Base-by-base conservation (phyloP, 2,888 invertebrate species). In the Patella depressa region DNA sequence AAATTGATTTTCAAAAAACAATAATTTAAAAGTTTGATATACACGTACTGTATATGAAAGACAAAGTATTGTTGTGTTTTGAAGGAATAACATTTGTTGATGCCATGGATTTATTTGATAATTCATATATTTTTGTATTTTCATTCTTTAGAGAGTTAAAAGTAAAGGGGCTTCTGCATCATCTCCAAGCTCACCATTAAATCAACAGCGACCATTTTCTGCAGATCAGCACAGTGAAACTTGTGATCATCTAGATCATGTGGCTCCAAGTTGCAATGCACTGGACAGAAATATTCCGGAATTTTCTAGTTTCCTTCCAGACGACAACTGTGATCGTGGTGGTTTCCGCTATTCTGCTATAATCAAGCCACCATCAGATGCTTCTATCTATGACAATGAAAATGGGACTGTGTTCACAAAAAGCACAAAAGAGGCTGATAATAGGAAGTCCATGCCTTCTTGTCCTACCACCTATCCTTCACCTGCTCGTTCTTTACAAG, bases 151-250 rank as follows among this genome's bases (percentile, higher is more conserved):
- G 89, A 88, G 89, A 81, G 87, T 89, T 76, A 87, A 88, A 77
- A 96, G 96, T 92, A 94, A 97, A 93, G 97, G 96, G 93, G 96
- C 96, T 74, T 98, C 97, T n/a, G 85, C 85, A 3, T 89, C 89
- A 9, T 88, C 88, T 14, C 89, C 89, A 3, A 88, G 85, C 76
- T 89, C 89, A 19, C 89, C 88, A 0, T 82, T 86, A 15, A 86
- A 85, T 76, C 90, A 98, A 97, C 71, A 97, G 97, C 73, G 97
- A 73, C 15, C 53, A 70, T 71, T 74, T 71, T 53, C 80, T 73
- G 69, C 73, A 73, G 72, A 65, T 71, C 76, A 65, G 45, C 75
- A 53, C 14, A 74, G 76, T n/a, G 78, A 79, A 19, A 75, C 77
- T n/a, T 78, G 79, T 78, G 80, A 80, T 53, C 77, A 78, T 54